Evolutionary conservation across 1,140 invertebrate genomes (phyloP), one percentile per base, ranked within the genome.

Genomic region (Ips nitidus): DNA sequence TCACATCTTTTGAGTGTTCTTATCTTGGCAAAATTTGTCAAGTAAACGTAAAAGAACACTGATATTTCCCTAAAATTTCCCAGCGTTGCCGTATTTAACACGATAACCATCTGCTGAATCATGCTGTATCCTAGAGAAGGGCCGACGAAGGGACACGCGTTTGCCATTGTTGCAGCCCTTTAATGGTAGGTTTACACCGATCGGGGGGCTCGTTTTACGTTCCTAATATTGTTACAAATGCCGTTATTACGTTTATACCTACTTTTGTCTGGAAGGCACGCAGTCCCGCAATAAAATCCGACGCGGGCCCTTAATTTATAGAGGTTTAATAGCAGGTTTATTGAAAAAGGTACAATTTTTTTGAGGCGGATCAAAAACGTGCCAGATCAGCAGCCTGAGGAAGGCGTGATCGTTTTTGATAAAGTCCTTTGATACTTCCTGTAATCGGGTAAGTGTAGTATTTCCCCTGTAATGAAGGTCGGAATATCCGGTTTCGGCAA

Each of bases 101-200:
- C 45, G 62, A 64, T 64, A 64, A 64, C 61, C 60, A 71, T 71
- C 65, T 71, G 70, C 70, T 71, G 70, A 71, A 61, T 71, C 70
- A 71, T 64, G 52, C 59, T 53, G 45, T 59, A 45, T 43, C 41
- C 37, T 56, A 52, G 38, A 66, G 50, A 45, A 8, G 57, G 55
- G 38, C 50, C 67, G 68, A 68, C 52, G 42, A 53, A 42, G 55
- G 61, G 70, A 69, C 70, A 71, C 70, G 66, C 70, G 70, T 59
- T 61, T 36, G 50, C 62, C 39, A 55, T 52, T 63, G 68, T 71
- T 59, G 58, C 66, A 62, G 55, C 22, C 41, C 65, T 56, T 66
- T 71, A 71, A 71, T 71, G 47, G 70, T 53, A 65, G 70, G 66
- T 68, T 71, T 55, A 55, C 59, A 59, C 64, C 60, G 50, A 52